Evolutionary conservation across 2,888 invertebrate genomes (phyloP).

Genomic region (Tenthredo amoena): DNA sequence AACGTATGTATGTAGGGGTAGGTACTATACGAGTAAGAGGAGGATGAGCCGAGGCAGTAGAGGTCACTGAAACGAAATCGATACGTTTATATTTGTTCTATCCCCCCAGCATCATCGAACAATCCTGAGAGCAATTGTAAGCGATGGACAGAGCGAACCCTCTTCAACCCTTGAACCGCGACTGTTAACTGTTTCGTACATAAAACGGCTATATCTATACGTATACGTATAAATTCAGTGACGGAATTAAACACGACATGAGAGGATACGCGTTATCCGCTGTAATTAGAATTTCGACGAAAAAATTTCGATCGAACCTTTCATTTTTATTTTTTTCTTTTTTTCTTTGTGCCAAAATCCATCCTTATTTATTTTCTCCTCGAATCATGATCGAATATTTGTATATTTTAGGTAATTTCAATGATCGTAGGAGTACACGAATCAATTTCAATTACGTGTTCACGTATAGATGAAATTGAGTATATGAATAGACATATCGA

Average conservation of each 20-base stretch:
- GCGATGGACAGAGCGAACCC: constrained; percentile 39
- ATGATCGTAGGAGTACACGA: background rate
- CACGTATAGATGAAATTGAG: background rate
- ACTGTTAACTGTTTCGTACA: constrained; percentile 25
- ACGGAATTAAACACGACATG: background rate
- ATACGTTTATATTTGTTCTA: constrained; percentile 50
- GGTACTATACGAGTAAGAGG: background rate
- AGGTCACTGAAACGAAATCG: constrained; percentile 48
- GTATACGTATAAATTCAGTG: background rate
- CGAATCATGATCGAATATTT: no score
- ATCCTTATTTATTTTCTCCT: no score
- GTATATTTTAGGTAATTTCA: no score
- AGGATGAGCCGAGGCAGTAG: background rate
- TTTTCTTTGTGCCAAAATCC: no score
- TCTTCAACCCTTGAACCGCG: constrained; percentile 37
- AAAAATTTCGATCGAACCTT: background rate
- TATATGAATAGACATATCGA: background rate
- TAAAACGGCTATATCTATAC: background rate
- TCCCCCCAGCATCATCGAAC: constrained; percentile 46
- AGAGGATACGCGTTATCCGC: background rate
- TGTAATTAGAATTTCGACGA: background rate
- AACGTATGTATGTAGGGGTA: background rate
- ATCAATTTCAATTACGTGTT: background rate
- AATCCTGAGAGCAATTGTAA: constrained; percentile 50
- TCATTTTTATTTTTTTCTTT: background rate